Evolutionary conservation across 2,888 invertebrate species (phyloP).

Genomic region (Cosmia trapezina): DNA sequence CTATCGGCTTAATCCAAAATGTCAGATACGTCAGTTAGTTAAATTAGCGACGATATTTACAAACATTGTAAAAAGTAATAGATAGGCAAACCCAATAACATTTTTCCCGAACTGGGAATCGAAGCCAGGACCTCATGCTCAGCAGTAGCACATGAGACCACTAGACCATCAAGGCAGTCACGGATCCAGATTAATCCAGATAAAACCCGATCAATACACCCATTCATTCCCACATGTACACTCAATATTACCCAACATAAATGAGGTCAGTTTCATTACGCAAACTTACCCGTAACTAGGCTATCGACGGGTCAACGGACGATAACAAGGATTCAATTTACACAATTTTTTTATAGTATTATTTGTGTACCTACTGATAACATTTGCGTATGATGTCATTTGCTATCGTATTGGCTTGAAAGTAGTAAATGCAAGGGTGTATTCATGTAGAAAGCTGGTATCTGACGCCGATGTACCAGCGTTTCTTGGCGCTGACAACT

Average conservation of each 20-base stretch:
- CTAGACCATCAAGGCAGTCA: too few relatives aligned
- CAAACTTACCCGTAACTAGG: constrained; percentile 57
- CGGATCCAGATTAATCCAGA: neutral
- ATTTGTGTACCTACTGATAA: constrained; percentile 53
- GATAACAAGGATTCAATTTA: constrained; percentile 66
- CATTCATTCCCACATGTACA: constrained; percentile 10
- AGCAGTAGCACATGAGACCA: too few relatives aligned
- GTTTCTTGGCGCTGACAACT: too few relatives aligned
- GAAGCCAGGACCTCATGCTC: too few relatives aligned
- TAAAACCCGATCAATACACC: neutral
- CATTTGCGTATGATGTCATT: constrained; percentile 52
- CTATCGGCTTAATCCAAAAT: too few relatives aligned
- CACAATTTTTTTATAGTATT: constrained; percentile 56
- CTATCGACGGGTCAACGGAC: constrained; percentile 65
- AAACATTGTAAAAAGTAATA: too few relatives aligned
- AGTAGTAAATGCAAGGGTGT: neutral
- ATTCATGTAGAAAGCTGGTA: too few relatives aligned
- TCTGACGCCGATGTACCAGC: too few relatives aligned
- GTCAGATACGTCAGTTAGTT: too few relatives aligned
- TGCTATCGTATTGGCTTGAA: constrained; percentile 9
- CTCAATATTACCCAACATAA: constrained; percentile 41
- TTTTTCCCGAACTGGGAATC: too few relatives aligned
- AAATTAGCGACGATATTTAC: too few relatives aligned
- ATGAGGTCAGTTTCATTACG: constrained; percentile 56
- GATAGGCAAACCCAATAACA: too few relatives aligned